Conservation (phyloP, 2,888 invertebrate genomes). For the Beris chalybata region DNA sequence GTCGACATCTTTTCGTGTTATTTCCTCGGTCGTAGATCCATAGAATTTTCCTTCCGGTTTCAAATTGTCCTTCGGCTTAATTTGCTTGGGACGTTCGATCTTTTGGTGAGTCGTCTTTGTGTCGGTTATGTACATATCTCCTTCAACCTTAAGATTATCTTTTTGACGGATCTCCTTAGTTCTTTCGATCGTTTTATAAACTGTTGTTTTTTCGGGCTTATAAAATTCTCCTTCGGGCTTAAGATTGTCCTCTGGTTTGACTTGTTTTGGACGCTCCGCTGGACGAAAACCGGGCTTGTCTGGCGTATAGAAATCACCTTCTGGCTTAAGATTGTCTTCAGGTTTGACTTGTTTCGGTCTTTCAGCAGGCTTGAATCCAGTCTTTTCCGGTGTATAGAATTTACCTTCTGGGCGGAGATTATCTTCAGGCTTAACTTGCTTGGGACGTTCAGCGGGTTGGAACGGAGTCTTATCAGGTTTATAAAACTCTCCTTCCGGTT, state of each 20-base stretch:
- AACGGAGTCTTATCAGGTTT: constrained; percentile 52
- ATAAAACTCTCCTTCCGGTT: constrained; percentile 60
- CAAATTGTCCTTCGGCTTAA: constrained; percentile 61
- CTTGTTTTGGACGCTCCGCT: constrained; percentile 53
- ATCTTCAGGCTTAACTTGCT: constrained; percentile 55
- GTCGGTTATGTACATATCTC: constrained; percentile 59
- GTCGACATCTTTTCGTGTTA: constrained; percentile 45
- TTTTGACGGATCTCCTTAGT: constrained; percentile 58
- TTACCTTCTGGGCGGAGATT: constrained; percentile 59
- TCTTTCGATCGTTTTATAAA: constrained; percentile 48
- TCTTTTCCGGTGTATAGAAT: constrained; percentile 49
- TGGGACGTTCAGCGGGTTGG: constrained; percentile 43
- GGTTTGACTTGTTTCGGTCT: constrained; percentile 59
- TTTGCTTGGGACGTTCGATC: constrained; percentile 56
- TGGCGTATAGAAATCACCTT: constrained; percentile 56
- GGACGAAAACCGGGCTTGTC: constrained; percentile 51
- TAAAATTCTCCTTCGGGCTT: constrained; percentile 57
- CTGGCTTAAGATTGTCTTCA: constrained; percentile 54
- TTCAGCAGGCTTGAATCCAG: constrained; percentile 56
- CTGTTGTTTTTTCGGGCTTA: constrained; percentile 34
- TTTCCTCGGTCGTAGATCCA: constrained; percentile 59
- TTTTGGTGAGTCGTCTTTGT: constrained; percentile 58
- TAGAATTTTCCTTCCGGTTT: constrained; percentile 61
- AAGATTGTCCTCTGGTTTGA: constrained; percentile 60
- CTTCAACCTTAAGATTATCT: constrained; percentile 63